Base-by-base conservation (phyloP, 2,888 invertebrate species). In the Eupithecia dodoneata region DNA sequence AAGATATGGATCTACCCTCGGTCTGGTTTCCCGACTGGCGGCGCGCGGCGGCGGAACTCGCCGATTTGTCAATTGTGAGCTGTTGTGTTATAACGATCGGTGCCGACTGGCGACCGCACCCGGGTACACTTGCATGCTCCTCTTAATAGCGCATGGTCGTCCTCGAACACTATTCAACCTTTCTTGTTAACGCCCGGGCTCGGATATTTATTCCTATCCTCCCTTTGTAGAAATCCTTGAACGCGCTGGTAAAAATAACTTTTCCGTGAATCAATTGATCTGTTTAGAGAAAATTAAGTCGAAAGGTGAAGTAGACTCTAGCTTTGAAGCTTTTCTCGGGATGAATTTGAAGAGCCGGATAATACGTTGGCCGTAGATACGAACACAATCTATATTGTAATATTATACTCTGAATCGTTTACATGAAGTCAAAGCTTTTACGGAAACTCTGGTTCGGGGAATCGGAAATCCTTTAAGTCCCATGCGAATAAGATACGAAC, bases 1-100 rank as follows among this genome's bases (percentile, higher is more conserved):
- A n/a, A 63, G 76, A 76, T 76, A 76, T 49, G 47, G 47, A 76
- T 76, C 76, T 76, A 76, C 76, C 73, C 73, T 66, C 65, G 18
- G 63, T 10, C 63, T 63, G 63, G 63, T 63, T 63, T 42, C 49
- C 52, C 18, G 18, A 30, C 52, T 42, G 15, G 6, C 15, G 66
- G 13, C 44, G 66, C 13, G 9, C 7, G 42, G 30, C 9, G 41
- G 41, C 75, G 73, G 76, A 73, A 70, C 30, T 49, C 49, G 65
- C 12, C 76, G 49, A 73, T 76, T 73, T 73, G 73, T 76, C 76
- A 76, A 69, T 72, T 73, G 76, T 63, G 30, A 63, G 63, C 63
- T 30, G 63, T 63, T 63, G 30, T 30, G 30, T 30, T 18, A 76
- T 42, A 76, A 73, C 70, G 73, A 65, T 10, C 59, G 63, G 18